Evolutionary conservation across 2,797 vertebrate species (phyloP), one percentile per base, ranked within the genome.

Genomic region (Hipposideros larvatus): DNA sequence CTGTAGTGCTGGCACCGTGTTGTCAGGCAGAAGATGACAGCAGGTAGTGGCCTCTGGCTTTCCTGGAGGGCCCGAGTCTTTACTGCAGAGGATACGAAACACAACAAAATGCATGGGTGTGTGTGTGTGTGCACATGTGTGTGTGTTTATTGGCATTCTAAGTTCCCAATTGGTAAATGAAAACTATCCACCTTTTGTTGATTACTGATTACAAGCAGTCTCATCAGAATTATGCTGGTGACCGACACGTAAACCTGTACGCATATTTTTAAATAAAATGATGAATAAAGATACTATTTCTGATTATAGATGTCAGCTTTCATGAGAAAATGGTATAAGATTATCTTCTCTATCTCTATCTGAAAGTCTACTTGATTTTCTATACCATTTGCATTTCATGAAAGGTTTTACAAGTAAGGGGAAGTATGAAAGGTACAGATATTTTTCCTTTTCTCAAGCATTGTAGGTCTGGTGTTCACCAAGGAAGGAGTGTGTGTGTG

Each of bases 301-400:
- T 59, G 37, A 59, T 19, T 48, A 13, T 89, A 66, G n/a, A 37
- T 37, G 51, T 34, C 22, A 77, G 14, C 7, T 59, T 90, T 89
- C 71, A 65, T 53, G 57, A 80, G n/a, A 92, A 86, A 90, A 55
- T 31, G 53, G 7, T 46, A 7, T 22, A 15, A 66, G 28, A 14
- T 22, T 75, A 18, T 26, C 22, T 66, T 86, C 3, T 71, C 22
- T 34, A 11, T 53, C 21, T 85, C n/a, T 84, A 21, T 5, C 73
- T 63, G 75, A 84, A 77, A 61, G 10, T 16, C 63, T 31, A n/a
- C 28, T 91, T 53, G 59, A 92, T 90, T 85, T 96, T 78, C 31
- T 22, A 31, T 46, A 48, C 37, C 9, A 73, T 73, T 90, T 70
- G 22, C 11, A 57, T 59, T 93, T 95, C 7, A 24, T 31, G 21